A percentile compares a stretch with the other conserved stretches of the same genome.
Evolutionary conservation across 2,797 vertebrate species (phyloP).

Genomic region (Telmatherina bonti): DNA sequence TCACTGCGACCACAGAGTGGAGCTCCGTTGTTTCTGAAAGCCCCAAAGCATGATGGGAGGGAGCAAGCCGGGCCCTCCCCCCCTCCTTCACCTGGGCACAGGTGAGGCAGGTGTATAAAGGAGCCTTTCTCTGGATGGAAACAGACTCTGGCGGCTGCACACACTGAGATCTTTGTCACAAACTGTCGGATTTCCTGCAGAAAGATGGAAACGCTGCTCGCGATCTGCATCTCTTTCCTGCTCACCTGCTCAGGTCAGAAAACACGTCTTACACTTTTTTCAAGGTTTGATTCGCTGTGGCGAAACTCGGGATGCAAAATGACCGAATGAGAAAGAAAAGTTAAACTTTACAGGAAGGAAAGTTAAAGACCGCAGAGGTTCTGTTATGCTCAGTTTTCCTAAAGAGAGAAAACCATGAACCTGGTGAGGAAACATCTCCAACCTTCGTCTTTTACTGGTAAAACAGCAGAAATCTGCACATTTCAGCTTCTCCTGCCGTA

Average conservation of each 20-base stretch:
- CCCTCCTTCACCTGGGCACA: constrained; percentile 50
- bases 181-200: constrained; percentile 23
- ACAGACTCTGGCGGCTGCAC: constrained; percentile 43
- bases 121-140: constrained; percentile 65
- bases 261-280: not conserved
- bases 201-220: constrained; percentile 53
- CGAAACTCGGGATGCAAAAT: not conserved
- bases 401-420: not conserved
- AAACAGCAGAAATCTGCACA: not conserved
- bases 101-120: constrained; percentile 65
- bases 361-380: not conserved
- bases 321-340: not conserved
- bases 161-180: constrained; percentile 67
- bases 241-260: constrained; percentile 31
- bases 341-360: not conserved
- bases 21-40: constrained; percentile 3
- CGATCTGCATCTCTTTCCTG: constrained; percentile 18
- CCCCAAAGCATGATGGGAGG: not conserved
- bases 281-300: not conserved
- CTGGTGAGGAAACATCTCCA: not conserved
- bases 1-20: constrained; percentile 38
- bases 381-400: not conserved
- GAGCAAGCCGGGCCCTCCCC: constrained; percentile 1
- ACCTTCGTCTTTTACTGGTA: not conserved
- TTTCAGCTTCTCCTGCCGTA: not conserved